Evolutionary conservation across 2,113 vertebrate genomes (phyloP).

Genomic region (Urocynchramus pylzowi): DNA sequence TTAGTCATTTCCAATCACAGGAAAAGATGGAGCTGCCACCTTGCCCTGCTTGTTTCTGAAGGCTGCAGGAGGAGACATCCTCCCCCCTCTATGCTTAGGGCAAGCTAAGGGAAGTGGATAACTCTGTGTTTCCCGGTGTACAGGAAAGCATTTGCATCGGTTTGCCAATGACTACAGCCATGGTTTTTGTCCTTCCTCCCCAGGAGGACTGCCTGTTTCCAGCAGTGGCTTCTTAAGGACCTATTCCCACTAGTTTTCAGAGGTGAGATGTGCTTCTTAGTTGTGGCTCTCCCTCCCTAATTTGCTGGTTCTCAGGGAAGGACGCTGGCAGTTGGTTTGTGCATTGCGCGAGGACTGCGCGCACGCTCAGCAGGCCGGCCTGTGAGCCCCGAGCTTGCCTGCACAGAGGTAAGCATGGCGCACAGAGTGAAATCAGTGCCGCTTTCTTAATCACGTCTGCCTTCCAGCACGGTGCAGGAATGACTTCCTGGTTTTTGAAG

Average conservation of each 20-base stretch:
- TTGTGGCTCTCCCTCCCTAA: neutral
- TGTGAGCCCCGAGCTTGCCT: neutral
- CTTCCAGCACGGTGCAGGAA: neutral
- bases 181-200: neutral
- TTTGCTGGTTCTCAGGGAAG: neutral
- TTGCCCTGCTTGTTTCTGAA: neutral
- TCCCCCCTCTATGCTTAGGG: neutral
- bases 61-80: neutral
- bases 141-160: fast-evolving
- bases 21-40: neutral
- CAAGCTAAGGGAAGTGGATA: neutral
- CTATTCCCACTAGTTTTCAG: fast-evolving
- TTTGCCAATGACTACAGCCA: neutral
- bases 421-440: neutral
- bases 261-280: neutral
- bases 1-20: neutral
- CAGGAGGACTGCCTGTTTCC: neutral
- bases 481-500: neutral
- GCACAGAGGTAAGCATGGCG: fast-evolving
- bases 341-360: fast-evolving
- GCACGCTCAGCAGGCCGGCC: fast-evolving
- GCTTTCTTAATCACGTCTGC: neutral
- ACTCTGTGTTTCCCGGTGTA: neutral
- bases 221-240: neutral
- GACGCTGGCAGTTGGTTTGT: neutral